Evolutionary conservation across 2,797 vertebrate species (phyloP), one percentile per base, ranked within the genome.

Genomic region (Brotogeris chrysoptera): DNA sequence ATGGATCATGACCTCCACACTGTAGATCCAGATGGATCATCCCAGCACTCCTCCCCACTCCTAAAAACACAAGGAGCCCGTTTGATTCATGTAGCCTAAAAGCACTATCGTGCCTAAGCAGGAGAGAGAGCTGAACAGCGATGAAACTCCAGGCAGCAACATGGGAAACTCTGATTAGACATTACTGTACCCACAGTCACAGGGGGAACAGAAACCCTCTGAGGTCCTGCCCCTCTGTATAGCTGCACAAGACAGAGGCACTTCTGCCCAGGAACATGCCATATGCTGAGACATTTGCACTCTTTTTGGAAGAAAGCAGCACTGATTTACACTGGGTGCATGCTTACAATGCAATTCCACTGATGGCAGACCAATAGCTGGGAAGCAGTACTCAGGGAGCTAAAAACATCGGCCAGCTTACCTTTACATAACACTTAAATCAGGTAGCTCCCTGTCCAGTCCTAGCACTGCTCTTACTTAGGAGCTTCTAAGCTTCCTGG

Each of bases 401-500:
- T 72, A 46, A 15, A 44, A 57, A 50, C 46, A 65, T 13, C 4
- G 65, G 49, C 49, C 72, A 30, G 47, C 72, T 69, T 34, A 70
- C 50, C 81, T 76, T 74, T 17, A 68, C 11, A 1, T 3, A 63
- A 25, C 79, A 66, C 86, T 88, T 55, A 41, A 16, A 52, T 61
- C 0, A 0, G 30, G 34, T 20, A 68, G 64, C 57, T 57, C 69
- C 77, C 84, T 69, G 79, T 6, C 79, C 87, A 88, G 91, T n/a
- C 74, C 76, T 9, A 88, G 77, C 80, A 49, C 80, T 92, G 86
- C 83, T 88, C 78, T 68, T 55, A 28, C 61, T 18, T 2, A 87
- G 72, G 64, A 86, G 24, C 38, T 91, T 25, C 69, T 78, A 65
- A 83, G 15, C 38, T 36, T 68, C 73, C 79, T 36, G 81, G 79